These are phyloP conservation scores for Gymnarchus niloticus DNA, from an alignment of 2,113 vertebrate species.

Conservation along the genomic window DNA sequence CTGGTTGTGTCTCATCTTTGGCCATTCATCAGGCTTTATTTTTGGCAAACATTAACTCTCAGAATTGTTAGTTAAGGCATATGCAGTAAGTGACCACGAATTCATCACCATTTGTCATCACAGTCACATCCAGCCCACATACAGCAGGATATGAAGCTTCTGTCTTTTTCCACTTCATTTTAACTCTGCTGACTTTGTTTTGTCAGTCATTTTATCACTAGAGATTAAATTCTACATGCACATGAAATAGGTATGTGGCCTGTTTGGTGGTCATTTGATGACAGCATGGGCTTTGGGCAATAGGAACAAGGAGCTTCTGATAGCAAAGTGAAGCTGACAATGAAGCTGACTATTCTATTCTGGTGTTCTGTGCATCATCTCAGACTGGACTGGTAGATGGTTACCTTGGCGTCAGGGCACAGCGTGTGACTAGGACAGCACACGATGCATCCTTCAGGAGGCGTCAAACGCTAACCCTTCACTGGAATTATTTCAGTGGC, in stretches of 20 bases:
- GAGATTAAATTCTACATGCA: no score
- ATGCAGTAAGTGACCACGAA: not conserved
- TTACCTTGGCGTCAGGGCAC: not conserved
- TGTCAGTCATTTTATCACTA: no score
- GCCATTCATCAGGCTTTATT: not conserved
- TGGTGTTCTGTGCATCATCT: not conserved
- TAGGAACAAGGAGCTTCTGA: no score
- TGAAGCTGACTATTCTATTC: no score
- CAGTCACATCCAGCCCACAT: not conserved
- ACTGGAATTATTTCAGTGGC: not conserved
- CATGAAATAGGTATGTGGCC: no score
- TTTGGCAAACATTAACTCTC: not conserved
- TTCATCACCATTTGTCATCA: not conserved
- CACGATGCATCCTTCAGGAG: constrained; percentile 3
- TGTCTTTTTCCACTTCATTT: not conserved
- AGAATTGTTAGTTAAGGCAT: not conserved
- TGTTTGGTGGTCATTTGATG: no score
- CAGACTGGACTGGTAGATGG: not conserved
- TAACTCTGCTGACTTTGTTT: not conserved
- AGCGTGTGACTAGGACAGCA: not conserved
- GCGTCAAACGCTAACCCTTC: not conserved
- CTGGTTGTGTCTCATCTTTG: not conserved
- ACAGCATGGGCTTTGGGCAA: no score
- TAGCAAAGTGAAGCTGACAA: no score
- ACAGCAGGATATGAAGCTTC: constrained; percentile 6